Percentiles rank a stretch among this genome's conserved stretches.
Evolutionary conservation across 2,113 vertebrate genomes (phyloP).

Genomic region (Athene cunicularia): DNA sequence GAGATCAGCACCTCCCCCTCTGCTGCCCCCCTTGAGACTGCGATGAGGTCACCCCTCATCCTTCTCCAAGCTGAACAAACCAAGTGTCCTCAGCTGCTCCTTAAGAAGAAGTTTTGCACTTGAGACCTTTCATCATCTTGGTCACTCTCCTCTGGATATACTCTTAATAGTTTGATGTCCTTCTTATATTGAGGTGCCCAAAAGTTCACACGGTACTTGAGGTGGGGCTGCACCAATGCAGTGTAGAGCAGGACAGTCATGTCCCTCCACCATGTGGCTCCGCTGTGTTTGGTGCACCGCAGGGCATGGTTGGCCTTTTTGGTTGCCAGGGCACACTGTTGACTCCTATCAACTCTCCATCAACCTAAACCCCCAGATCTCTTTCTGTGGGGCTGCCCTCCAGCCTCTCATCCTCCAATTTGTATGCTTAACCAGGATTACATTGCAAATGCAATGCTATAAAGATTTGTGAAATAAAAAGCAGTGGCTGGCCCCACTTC

Average conservation of each 20-base stretch:
- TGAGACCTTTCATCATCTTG: background rate
- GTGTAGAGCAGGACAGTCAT: background rate
- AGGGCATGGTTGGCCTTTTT: background rate
- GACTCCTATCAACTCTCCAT: background rate
- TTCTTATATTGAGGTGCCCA: background rate
- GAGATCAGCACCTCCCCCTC: background rate
- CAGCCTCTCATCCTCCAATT: background rate
- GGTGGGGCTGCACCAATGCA: background rate
- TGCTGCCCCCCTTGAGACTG: background rate
- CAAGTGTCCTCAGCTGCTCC: background rate
- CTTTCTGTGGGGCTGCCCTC: background rate
- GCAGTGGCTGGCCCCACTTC: background rate
- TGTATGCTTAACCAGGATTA: background rate
- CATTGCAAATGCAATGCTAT: background rate
- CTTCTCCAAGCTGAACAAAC: background rate
- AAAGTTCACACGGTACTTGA: background rate
- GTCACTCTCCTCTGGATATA: background rate
- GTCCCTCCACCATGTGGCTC: fast-evolving
- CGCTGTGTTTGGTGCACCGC: background rate
- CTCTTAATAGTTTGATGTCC: no score
- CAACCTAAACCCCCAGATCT: background rate
- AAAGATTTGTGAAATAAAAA: slow-evolving; percentile 35
- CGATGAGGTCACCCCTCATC: background rate
- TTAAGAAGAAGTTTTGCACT: background rate
- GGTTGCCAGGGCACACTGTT: background rate